Conservation (phyloP, 2,113 vertebrate species). For the Rhombomys opimus region DNA sequence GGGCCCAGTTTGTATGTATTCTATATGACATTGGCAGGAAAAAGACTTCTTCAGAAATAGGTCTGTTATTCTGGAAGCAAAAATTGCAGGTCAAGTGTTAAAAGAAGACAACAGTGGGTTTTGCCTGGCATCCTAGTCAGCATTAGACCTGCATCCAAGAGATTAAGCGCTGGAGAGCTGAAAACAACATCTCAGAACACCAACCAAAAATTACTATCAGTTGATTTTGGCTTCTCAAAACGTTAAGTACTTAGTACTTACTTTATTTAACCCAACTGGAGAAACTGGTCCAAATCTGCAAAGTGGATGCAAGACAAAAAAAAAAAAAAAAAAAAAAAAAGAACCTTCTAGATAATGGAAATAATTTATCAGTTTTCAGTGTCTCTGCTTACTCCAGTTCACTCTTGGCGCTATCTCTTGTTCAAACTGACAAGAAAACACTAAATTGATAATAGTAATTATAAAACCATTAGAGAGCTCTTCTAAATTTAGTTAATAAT, state of each 20-base stretch:
- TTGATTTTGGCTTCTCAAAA: neutral
- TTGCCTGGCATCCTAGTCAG: neutral
- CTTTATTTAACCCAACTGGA: neutral
- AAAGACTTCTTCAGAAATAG: conserved; percentile 10
- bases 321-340: neutral
- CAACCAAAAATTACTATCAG: neutral
- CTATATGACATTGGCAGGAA: conserved; percentile 3
- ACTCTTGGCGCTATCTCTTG: neutral
- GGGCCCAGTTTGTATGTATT: conserved; percentile 12
- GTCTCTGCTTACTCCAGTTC: neutral
- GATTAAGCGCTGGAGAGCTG: neutral
- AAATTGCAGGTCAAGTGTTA: conserved; percentile 56
- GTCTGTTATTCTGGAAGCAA: conserved; percentile 53
- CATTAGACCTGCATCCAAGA: neutral
- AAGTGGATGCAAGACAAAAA: conserved; percentile 9
- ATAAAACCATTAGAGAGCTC: conserved; percentile 21
- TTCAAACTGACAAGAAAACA: conserved; percentile 36
- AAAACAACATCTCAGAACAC: conserved; percentile 31
- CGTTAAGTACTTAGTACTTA: neutral
- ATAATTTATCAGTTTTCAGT: conserved; percentile 8
- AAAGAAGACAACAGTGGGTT: conserved; percentile 19
- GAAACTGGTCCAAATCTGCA: conserved; percentile 16
- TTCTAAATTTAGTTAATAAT: conserved; percentile 64
- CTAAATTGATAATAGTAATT: conserved; percentile 40
- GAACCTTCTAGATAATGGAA: neutral